Base-by-base conservation (phyloP, 2,888 invertebrate species). In the Athalia rosae region DNA sequence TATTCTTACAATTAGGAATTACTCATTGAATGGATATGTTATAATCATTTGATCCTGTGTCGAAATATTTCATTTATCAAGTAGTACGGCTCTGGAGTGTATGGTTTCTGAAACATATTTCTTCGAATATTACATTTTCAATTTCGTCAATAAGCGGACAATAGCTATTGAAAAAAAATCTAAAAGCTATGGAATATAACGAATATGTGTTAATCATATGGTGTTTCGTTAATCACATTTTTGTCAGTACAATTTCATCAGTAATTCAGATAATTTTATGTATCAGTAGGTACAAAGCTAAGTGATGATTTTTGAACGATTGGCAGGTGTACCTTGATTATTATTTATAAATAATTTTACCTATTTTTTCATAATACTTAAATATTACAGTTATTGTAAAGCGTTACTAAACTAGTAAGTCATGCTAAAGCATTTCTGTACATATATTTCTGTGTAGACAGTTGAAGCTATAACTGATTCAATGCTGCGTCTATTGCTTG, bases 351-450 rank as follows among this genome's bases (percentile, higher is more conserved):
- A 58, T 58, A 48, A 58, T 13, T 71, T 62, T 28, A 59, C 11
- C 6, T 53, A 45, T 45, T 58, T 43, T 53, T 71, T 43, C 71
- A 45, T 71, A 43, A 58, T 71, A 45, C 58, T 71, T 71, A 71
- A 58, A 43, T 71, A 71, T 13, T 71, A 56, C 56, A 45, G 43
- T 45, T 56, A 71, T 43, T 43, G 58, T 6, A 28, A 58, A 62
- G 61, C 74, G 50, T 48, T 74, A 74, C 59, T 59, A 48, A 41
- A 58, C 48, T 74, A 74, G 47, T 61, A 74, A 67, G 69, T 63
- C 74, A 61, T 76, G 79, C 78, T 82, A 81, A 82, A 79, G 82
- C 82, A 81, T 82, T 81, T 76, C 79, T 82, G 81, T 82, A 82
- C 82, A 82, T 82, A 82, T 59, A 67, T 71, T 58, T 66, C 66